Conservation (phyloP, 2,797 vertebrate genomes). For the Pangasius mekongensis region DNA sequence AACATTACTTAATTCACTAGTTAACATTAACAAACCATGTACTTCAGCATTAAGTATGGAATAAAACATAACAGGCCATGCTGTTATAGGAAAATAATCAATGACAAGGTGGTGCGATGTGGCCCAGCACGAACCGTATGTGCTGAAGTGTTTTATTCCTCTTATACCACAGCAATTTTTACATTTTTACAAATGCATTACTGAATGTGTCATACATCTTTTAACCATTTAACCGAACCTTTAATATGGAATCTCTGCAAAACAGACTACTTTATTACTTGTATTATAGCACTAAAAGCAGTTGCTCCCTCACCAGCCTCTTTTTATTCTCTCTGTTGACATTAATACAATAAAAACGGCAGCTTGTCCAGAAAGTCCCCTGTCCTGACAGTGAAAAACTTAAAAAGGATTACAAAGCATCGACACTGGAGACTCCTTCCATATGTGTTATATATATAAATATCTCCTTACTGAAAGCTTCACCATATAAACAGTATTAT, state of each 20-base stretch:
- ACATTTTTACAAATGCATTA: not conserved
- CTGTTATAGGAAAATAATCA: not conserved
- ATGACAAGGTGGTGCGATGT: not conserved
- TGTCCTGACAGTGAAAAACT: not conserved
- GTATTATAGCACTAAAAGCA: not conserved
- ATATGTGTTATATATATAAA: not conserved
- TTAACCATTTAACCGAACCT: not conserved
- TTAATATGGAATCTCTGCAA: not conserved
- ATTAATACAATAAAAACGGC: not conserved
- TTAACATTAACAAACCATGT: not conserved
- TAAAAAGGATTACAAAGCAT: not conserved
- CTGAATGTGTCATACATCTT: not conserved
- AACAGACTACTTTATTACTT: not conserved
- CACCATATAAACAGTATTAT: not conserved
- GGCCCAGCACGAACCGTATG: not conserved
- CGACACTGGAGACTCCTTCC: not conserved
- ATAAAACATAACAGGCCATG: not conserved
- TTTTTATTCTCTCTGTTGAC: not conserved
- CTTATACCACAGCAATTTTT: not conserved
- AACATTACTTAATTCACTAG: not conserved
- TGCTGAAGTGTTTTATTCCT: not conserved
- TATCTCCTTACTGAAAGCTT: not conserved
- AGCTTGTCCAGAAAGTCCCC: not conserved
- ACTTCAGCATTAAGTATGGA: not conserved
- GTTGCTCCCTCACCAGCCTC: not conserved